Evolutionary conservation across 2,888 invertebrate species (phyloP).

Genomic region (Amphipyra tragopoginis): DNA sequence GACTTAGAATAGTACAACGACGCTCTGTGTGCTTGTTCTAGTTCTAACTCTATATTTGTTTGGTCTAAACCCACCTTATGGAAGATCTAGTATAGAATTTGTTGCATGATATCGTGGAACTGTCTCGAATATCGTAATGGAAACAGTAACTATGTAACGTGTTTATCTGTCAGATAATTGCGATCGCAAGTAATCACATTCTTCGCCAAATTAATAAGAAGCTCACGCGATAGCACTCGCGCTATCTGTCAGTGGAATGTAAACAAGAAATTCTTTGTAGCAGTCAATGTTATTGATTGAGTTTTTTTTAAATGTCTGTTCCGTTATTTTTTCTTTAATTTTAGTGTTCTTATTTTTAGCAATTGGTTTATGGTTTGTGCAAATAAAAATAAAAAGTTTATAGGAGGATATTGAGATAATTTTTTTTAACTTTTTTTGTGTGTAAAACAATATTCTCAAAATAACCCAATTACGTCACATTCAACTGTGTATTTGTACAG

Average conservation of each 20-base stretch:
- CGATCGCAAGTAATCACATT: constrained; percentile 32
- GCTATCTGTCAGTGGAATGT: constrained; percentile 50
- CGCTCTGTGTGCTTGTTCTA: too few relatives aligned
- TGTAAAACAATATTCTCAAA: too few relatives aligned
- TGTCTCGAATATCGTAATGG: constrained; percentile 19
- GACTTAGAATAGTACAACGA: too few relatives aligned
- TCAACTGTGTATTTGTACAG: background rate
- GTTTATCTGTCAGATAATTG: constrained; percentile 32
- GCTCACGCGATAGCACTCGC: constrained; percentile 28
- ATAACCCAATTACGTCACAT: background rate
- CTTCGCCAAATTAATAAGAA: constrained; percentile 43
- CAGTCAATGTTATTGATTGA: constrained; percentile 4
- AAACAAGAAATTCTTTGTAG: constrained; percentile 57
- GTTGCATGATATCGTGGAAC: constrained; percentile 15
- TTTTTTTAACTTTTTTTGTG: too few relatives aligned
- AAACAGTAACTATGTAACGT: background rate
- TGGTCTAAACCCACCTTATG: background rate
- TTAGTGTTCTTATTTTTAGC: background rate
- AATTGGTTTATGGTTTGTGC: background rate
- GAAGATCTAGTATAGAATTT: background rate
- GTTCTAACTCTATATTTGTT: too few relatives aligned
- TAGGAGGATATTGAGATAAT: too few relatives aligned
- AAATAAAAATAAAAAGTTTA: too few relatives aligned
- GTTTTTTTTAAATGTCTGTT: constrained; percentile 2
- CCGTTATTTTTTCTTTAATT: background rate